phyloP scores from a whole-genome alignment of 2,888 invertebrate genomes.

The Prostheceraeus crozeri region DNA sequence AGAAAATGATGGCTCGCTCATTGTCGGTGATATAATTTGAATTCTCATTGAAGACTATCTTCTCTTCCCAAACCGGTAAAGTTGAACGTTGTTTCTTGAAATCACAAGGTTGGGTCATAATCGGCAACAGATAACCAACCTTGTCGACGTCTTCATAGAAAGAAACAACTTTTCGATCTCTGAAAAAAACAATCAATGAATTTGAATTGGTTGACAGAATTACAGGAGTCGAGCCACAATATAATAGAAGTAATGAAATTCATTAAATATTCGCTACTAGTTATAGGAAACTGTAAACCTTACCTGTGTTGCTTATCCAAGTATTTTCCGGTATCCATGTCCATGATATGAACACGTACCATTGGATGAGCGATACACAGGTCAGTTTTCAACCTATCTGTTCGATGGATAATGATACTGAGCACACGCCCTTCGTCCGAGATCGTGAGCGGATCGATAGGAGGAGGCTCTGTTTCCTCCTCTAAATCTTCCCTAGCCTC shows the following conservation, averaged over 20 bases:
- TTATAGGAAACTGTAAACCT: too few species aligned
- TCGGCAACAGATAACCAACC: constrained; percentile 61
- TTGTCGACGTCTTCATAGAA: constrained; percentile 57
- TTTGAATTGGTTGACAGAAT: background rate
- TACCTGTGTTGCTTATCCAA: constrained; percentile 59
- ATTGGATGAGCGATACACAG: constrained; percentile 63
- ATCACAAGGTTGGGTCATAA: constrained; percentile 63
- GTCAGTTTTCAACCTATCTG: constrained; percentile 63
- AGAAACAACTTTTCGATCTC: constrained; percentile 58
- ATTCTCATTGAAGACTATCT: constrained; percentile 63
- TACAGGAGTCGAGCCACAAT: too few species aligned
- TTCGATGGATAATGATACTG: constrained; percentile 61
- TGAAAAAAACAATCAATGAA: constrained; percentile 43
- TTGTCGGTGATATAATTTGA: constrained; percentile 55
- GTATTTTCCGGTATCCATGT: constrained; percentile 61
- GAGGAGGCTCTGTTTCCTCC: too few species aligned
- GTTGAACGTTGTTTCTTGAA: constrained; percentile 61
- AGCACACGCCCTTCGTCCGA: constrained; percentile 55
- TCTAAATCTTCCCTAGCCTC: too few species aligned
- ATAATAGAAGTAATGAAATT: too few species aligned
- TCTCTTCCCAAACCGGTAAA: constrained; percentile 65
- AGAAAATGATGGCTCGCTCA: constrained; percentile 58
- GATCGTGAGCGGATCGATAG: constrained; percentile 40
- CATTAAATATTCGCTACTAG: too few species aligned
- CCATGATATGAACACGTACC: constrained; percentile 63